Percentiles rank a stretch among this genome's conserved stretches.
These are phyloP conservation scores for Mongoloraphidia duomilia DNA, from an alignment of 2,888 invertebrate genomes.

Conservation along the genomic window DNA sequence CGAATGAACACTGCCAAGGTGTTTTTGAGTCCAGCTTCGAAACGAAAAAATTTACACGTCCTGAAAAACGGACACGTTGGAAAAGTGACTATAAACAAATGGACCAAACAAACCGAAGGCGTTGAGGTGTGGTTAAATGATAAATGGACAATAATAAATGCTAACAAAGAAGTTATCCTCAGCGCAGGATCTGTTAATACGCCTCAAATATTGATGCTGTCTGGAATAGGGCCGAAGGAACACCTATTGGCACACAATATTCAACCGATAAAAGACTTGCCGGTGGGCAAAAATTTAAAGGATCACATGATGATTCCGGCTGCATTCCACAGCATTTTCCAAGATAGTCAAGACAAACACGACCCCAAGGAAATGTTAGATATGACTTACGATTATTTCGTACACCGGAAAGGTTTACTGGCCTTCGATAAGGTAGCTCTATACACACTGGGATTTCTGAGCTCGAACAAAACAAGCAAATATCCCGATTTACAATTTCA, in stretches of 20 bases:
- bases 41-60: slow-evolving; percentile 31
- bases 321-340: slow-evolving; percentile 11
- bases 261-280: slow-evolving; percentile 29
- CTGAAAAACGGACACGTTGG: slow-evolving; percentile 33
- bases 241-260: slow-evolving; percentile 33
- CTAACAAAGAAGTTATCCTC: slow-evolving; percentile 46
- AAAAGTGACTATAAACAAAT: slow-evolving; percentile 32
- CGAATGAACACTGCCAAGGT: slow-evolving; percentile 27
- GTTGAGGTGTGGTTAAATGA: slow-evolving; percentile 28
- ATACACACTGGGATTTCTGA: slow-evolving; percentile 35
- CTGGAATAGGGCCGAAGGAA: slow-evolving; percentile 43
- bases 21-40: slow-evolving; percentile 26
- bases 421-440: slow-evolving; percentile 17
- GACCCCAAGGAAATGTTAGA: slow-evolving; percentile 13
- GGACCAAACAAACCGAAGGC: slow-evolving; percentile 29
- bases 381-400: slow-evolving; percentile 32
- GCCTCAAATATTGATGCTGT: slow-evolving; percentile 53
- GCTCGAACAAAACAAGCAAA: slow-evolving; percentile 28
- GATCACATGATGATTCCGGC: slow-evolving; percentile 34
- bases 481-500: slow-evolving; percentile 38
- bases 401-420: slow-evolving; percentile 33
- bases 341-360: neutral
- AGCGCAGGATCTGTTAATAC: slow-evolving; percentile 50
- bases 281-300: slow-evolving; percentile 40
- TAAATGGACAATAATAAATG: slow-evolving; percentile 21